Evolutionary conservation across 2,113 vertebrate genomes (phyloP), one percentile per base, ranked within the genome.

Genomic region (Garra rufa): DNA sequence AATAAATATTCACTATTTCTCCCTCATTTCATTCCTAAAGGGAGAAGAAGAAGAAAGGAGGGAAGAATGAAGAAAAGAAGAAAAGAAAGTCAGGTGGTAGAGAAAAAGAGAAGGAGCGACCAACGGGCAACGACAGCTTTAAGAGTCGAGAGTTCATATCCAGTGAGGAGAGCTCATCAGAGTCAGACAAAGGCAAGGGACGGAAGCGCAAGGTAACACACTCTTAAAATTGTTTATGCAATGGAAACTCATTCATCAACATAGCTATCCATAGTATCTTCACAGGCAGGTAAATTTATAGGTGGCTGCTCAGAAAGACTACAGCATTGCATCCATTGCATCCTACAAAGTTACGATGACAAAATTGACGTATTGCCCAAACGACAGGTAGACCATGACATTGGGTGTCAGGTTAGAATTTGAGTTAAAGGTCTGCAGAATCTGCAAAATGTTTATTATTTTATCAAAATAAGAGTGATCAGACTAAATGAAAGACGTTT

Each of bases 101-200:
- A 13, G 86, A 90, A 55, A 91, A 90, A 86, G 93, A 93, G 65
- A 88, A 88, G 69, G 92, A 94, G 83, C 95, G 87, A 77, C 91
- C 93, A 1, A 92, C 94, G 17, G 85, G 86, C 6, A 93, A 91
- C 0, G 96, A 96, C 83, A 95, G 93, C 88, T 96, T 96, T 89
- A 97, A 96, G 89, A 96, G 96, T 91, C 96, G 94, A 81, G 96
- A 96, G 41, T 97, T 96, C 2, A 96, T 97, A 83, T 96, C 96
- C 83, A 96, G 96, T 0, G 95, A 96, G 0, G 96, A 96, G 87
- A 97, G 96, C 87, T 96, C 95, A 34, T 96, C 95, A 0, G 94
- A 90, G 0, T 95, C 96, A 76, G 96, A 94, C 89, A 94, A 93
- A 86, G 93, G 87, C 65, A 94, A 92, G 61, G 91, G 91, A 88